A percentile compares a stretch with the other conserved stretches of the same genome.
phyloP scores from a whole-genome alignment of 2,888 invertebrate species.

The Hirtodrosophila cameraria region DNA sequence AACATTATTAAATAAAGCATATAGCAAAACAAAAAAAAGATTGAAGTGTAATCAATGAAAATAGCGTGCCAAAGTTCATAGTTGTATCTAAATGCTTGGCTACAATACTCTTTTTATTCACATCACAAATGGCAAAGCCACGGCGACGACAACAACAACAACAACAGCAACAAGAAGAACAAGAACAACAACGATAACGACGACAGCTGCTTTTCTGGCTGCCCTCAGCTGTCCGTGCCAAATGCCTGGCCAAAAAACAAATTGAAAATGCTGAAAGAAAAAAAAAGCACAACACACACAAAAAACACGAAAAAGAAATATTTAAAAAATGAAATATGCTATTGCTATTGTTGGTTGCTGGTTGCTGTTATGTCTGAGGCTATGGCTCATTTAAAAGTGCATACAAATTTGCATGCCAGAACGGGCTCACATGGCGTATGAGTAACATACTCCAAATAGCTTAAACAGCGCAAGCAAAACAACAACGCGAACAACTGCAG shows the following conservation, averaged over 20 bases:
- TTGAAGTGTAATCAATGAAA: neutral
- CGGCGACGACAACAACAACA: constrained; percentile 13
- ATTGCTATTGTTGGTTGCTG: neutral
- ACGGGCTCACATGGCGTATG: constrained; percentile 63
- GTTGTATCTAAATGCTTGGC: constrained; percentile 8
- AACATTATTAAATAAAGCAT: too few species aligned
- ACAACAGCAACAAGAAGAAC: too few species aligned
- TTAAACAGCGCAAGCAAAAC: constrained; percentile 42
- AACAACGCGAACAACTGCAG: constrained; percentile 66
- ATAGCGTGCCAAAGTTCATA: constrained; percentile 2
- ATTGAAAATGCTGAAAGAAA: constrained; percentile 45
- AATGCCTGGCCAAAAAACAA: constrained; percentile 48
- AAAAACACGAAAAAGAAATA: constrained; percentile 7
- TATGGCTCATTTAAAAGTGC: constrained; percentile 72
- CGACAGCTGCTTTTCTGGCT: constrained; percentile 50
- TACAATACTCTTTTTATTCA: constrained; percentile 20
- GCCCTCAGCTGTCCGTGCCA: constrained; percentile 48
- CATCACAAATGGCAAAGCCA: constrained; percentile 30
- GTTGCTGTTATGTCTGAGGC: constrained; percentile 54
- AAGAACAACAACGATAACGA: constrained; percentile 40
- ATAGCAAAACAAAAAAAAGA: neutral
- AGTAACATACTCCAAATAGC: constrained; percentile 77
- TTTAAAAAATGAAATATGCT: neutral
- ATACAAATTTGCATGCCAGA: constrained; percentile 55
- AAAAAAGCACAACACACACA: constrained; percentile 19